Percentiles rank a stretch among this genome's conserved stretches.
phyloP scores from a whole-genome alignment of 2,888 invertebrate species.

The Megalurothrips usitatus region DNA sequence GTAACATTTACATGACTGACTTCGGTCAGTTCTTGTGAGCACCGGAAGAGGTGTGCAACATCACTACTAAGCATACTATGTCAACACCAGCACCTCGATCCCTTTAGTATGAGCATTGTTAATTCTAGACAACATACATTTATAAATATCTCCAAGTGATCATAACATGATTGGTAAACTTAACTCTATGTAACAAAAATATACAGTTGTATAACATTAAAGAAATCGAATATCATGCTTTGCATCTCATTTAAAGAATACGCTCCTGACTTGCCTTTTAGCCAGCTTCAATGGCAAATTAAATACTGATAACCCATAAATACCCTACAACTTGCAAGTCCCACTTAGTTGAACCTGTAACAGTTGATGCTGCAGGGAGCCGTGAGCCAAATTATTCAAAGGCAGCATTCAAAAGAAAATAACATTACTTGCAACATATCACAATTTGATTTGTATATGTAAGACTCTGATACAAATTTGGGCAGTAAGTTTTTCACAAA shows the following conservation, averaged over 20 bases:
- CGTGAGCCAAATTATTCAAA: too few species aligned
- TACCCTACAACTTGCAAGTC: neutral
- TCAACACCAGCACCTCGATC: neutral
- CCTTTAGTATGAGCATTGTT: constrained; percentile 14
- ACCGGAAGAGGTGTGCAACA: neutral
- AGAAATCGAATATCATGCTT: neutral
- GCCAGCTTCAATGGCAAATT: neutral
- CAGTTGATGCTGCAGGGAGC: too few species aligned
- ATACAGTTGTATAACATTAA: neutral
- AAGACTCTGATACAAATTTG: neutral
- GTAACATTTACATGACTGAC: neutral
- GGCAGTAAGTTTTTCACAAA: neutral
- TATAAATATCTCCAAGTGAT: constrained; percentile 3
- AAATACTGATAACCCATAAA: neutral
- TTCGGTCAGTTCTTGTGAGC: neutral
- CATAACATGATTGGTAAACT: constrained; percentile 15
- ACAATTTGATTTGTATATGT: neutral
- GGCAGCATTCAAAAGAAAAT: too few species aligned
- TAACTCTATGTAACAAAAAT: constrained; percentile 23
- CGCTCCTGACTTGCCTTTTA: neutral
- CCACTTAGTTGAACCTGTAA: neutral
- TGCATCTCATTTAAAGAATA: too few species aligned
- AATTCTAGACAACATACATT: neutral
- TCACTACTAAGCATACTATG: neutral
- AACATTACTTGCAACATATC: too few species aligned